Percentiles rank a stretch among this genome's conserved stretches.
phyloP scores from a whole-genome alignment of 2,888 invertebrate species.

The Horisme vitalbata region DNA sequence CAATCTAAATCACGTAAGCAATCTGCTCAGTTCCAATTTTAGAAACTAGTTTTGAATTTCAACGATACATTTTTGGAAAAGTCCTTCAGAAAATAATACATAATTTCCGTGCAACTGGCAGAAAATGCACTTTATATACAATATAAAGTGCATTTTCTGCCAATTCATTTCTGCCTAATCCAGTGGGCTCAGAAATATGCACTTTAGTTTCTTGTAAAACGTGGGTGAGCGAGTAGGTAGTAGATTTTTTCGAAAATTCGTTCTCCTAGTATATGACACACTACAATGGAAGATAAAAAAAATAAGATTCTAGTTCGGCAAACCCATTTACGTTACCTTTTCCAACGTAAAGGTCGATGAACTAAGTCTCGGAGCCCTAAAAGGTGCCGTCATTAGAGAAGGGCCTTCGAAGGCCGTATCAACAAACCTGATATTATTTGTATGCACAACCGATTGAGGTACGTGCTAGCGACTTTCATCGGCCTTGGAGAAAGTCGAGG shows the following conservation, averaged over 20 bases:
- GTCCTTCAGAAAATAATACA: constrained; percentile 6
- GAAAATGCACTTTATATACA: background rate
- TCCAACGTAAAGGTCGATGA: constrained; percentile 16
- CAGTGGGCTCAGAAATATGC: too few relatives aligned
- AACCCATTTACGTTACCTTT: too few relatives aligned
- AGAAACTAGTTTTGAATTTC: constrained; percentile 35
- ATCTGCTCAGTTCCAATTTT: constrained; percentile 32
- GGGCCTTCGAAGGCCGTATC: constrained; percentile 33
- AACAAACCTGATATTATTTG: constrained; percentile 45
- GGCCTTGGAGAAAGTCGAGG: constrained; percentile 73
- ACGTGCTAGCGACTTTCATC: constrained; percentile 66
- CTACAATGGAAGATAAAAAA: too few relatives aligned
- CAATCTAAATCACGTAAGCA: constrained; percentile 19
- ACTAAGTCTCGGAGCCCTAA: constrained; percentile 13
- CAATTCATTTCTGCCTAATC: too few relatives aligned
- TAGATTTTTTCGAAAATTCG: too few relatives aligned
- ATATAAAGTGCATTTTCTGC: too few relatives aligned
- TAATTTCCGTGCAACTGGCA: constrained; percentile 10
- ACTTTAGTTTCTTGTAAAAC: too few relatives aligned
- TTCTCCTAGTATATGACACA: too few relatives aligned
- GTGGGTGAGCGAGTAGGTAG: too few relatives aligned
- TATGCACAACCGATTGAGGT: constrained; percentile 57
- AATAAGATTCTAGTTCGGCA: too few relatives aligned
- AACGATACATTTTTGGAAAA: too few relatives aligned
- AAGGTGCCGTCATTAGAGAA: constrained; percentile 18